Evolutionary conservation across 2,797 vertebrate species (phyloP), one percentile per base, ranked within the genome.

Genomic region (Xenops minutus): DNA sequence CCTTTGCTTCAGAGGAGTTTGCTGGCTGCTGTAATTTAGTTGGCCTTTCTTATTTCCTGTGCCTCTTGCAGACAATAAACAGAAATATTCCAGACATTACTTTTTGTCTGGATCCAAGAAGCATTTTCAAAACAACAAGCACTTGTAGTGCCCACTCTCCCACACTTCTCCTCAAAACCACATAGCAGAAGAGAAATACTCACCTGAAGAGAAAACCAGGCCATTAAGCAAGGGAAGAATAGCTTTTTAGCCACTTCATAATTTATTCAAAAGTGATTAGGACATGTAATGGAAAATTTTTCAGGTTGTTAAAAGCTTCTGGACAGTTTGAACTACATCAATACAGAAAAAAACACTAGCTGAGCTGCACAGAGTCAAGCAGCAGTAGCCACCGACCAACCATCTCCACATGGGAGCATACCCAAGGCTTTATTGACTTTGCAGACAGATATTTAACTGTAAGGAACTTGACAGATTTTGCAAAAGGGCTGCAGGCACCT

Each of bases 31-130:
- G 13, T 79, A 92, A 86, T 89, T 92, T 73, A 76, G 55, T 41
- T 89, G 87, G 87, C 67, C 74, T 72, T 93, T 85, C 64, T 82
- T 81, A 72, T 73, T 96, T 96, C 94, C 95, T 91, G 84, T 92
- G 84, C 88, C 78, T 95, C 81, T 87, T 62, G 52, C 46, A 91
- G 90, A 93, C 89, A 96, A 97, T 72, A 83, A 93, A 93, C 89
- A 94, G 94, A 96, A 97, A 91, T 97, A 94, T 72, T 92, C 89
- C 89, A 96, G 95, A 80, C 81, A 51, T 78, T 77, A 75, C 39
- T 95, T 85, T 88, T 94, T 93, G 92, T 93, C 89, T 92, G 68
- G 46, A 77, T 77, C 89, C 89, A 94, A 93, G 56, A 87, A 94
- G 46, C 20, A 58, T 75, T 95, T 94, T 75, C 78, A 87, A 93